Percentiles rank a stretch among this genome's conserved stretches.
Conservation (phyloP, 1,140 invertebrate species). For the Bactericera cockerelli region DNA sequence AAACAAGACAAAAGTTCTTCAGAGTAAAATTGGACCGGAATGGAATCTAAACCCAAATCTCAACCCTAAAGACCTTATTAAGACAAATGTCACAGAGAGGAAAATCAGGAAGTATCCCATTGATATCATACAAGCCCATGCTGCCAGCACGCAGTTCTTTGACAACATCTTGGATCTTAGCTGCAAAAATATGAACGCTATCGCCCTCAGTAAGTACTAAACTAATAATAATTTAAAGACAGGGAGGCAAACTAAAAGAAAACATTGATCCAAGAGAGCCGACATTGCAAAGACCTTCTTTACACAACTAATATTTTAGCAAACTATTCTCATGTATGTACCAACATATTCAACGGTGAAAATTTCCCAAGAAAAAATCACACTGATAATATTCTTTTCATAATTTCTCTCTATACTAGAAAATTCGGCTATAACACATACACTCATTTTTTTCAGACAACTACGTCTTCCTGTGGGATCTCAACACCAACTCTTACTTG, state of each 20-base stretch:
- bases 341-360: too few relatives aligned
- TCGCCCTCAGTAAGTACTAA: background rate
- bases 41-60: too few relatives aligned
- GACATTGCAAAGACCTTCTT: too few relatives aligned
- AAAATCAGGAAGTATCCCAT: background rate
- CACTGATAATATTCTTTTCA: too few relatives aligned
- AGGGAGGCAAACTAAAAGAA: too few relatives aligned
- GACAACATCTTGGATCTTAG: background rate
- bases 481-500: background rate
- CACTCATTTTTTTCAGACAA: background rate
- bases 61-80: background rate
- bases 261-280: too few relatives aligned
- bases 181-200: background rate
- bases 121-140: background rate
- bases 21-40: background rate
- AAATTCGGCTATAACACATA: too few relatives aligned
- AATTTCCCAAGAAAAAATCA: too few relatives aligned
- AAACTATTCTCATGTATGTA: too few relatives aligned
- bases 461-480: slow-evolving; percentile 2
- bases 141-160: background rate
- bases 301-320: too few relatives aligned
- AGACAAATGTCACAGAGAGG: background rate
- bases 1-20: background rate
- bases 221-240: too few relatives aligned
- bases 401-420: too few relatives aligned